A percentile compares a stretch with the other conserved stretches of the same genome.
phyloP scores from a whole-genome alignment of 1,140 invertebrate species.

The Eupeodes corollae region DNA sequence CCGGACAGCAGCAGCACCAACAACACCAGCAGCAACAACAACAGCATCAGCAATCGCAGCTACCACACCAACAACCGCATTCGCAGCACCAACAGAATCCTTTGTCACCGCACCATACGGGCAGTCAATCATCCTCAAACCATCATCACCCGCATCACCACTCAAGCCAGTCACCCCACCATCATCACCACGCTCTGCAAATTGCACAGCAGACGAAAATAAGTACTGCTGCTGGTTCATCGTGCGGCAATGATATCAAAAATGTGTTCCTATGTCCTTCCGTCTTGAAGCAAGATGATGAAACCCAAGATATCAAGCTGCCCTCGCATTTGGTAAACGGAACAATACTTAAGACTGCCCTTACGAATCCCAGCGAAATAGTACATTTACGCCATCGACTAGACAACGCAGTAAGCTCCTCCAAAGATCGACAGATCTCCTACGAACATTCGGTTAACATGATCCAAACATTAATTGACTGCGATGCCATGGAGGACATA shows the following conservation, averaged over 20 bases:
- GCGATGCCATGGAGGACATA: constrained; percentile 91
- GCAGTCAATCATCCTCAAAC: constrained; percentile 2
- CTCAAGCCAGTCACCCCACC: constrained; percentile 8
- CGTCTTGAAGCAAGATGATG: constrained; percentile 35
- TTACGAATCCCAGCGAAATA: constrained; percentile 87
- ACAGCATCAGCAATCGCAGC: constrained; percentile 29
- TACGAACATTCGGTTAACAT: constrained; percentile 69
- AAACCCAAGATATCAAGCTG: constrained; percentile 28
- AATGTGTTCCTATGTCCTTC: constrained; percentile 28
- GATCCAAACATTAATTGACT: constrained; percentile 84
- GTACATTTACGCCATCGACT: constrained; percentile 75
- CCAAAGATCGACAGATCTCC: constrained; percentile 67
- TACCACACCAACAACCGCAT: constrained; percentile 23
- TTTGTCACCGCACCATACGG: not conserved
- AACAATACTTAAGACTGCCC: constrained; percentile 84
- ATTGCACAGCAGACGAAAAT: constrained; percentile 35
- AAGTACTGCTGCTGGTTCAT: constrained; percentile 14
- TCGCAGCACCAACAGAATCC: constrained; percentile 1
- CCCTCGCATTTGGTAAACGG: constrained; percentile 72
- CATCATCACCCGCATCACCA: constrained; percentile 21
- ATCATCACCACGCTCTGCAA: constrained; percentile 22
- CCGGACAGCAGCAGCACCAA: constrained; percentile 17
- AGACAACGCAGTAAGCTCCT: constrained; percentile 75
- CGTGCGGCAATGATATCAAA: constrained; percentile 12
- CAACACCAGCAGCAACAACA: constrained; percentile 17